Percentiles rank a stretch among this genome's conserved stretches.
phyloP scores from a whole-genome alignment of 1,140 invertebrate species.

The Brachystomella parvula region DNA sequence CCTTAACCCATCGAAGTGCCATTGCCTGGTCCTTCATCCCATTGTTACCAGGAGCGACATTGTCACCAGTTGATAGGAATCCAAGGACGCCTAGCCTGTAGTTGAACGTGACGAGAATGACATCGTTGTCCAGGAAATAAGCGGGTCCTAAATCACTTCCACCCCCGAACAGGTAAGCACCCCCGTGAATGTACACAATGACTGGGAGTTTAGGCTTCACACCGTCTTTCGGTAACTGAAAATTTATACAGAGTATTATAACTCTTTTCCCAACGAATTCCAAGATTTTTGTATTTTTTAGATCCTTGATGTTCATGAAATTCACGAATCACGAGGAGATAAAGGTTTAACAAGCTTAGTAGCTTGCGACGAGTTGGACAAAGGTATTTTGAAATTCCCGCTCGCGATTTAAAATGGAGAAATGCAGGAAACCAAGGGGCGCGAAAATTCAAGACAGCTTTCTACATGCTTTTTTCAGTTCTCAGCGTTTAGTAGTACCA shows the following conservation, averaged over 20 bases:
- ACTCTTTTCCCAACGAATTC: too few relatives aligned
- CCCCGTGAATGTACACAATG: conserved; percentile 30
- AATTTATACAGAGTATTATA: conserved; percentile 12
- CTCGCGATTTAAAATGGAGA: too few relatives aligned
- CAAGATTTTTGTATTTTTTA: too few relatives aligned
- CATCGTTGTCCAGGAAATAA: conserved; percentile 30
- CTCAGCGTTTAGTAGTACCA: too few relatives aligned
- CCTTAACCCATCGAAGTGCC: conserved; percentile 44
- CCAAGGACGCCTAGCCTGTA: conserved; percentile 26
- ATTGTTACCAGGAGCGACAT: conserved; percentile 24
- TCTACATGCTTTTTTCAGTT: too few relatives aligned
- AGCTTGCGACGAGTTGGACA: too few relatives aligned
- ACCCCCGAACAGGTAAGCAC: conserved; percentile 17
- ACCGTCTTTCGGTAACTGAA: conserved; percentile 7
- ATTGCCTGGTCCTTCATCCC: conserved; percentile 47
- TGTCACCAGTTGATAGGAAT: conserved; percentile 31
- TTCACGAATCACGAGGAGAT: neutral
- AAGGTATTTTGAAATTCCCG: too few relatives aligned
- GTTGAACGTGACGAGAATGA: conserved; percentile 34
- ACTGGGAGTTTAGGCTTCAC: conserved; percentile 24
- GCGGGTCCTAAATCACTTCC: conserved; percentile 25
- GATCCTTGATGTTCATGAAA: neutral
- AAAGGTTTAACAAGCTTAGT: too few relatives aligned
- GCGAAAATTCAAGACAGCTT: too few relatives aligned
- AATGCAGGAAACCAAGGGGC: too few relatives aligned